Base-by-base conservation (phyloP, 2,888 invertebrate species). In the Lasioglossum vierecki region DNA sequence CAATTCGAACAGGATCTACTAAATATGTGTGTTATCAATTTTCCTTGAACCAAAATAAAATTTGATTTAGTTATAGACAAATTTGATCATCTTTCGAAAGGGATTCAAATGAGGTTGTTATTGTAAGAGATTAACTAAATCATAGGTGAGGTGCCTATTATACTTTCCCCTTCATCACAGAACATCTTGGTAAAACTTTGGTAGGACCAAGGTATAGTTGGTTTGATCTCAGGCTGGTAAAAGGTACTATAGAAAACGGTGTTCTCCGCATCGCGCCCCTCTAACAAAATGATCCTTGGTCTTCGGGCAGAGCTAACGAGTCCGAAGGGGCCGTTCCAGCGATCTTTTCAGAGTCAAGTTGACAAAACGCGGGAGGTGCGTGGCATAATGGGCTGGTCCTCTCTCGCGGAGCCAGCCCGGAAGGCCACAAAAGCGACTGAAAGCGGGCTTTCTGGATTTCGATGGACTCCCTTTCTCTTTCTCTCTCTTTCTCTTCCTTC, bases 381-480 rank as follows among this genome's bases (percentile, higher is more conserved):
- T 57, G 79, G 53, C 63, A 78, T 81, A 85, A 85, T 78, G 85
- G 78, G 30, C 60, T 63, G 72, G 39, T 49, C 71, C 41, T 57
- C 71, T 75, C 70, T 53, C 53, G 57, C 71, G 63, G 44, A 79
- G 78, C 77, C 79, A 82, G 26, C 22, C 74, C 53, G 87, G 79
- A 83, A 85, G 85, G 71, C 82, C 77, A 76, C 85, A 88, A 79
- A 80, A 84, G 88, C 89, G 77, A 53, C 73, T 75, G 66, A 73
- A 79, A 86, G 79, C 70, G 76, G 63, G 66, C 71, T 74, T 53
- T 53, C 53, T 53, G 78, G 71, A 76, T 75, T 80, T 75, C 66
- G 73, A 13, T 60, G 30, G 49, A 26, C 53, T n/a, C 22, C n/a
- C 53, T 53, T 9, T 9, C 53, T 2, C 53, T 9, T 8, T 53